Percentiles rank a stretch among this genome's conserved stretches.
These are phyloP conservation scores for Apocheima hispidaria DNA, from an alignment of 2,888 invertebrate genomes.

Conservation along the genomic window DNA sequence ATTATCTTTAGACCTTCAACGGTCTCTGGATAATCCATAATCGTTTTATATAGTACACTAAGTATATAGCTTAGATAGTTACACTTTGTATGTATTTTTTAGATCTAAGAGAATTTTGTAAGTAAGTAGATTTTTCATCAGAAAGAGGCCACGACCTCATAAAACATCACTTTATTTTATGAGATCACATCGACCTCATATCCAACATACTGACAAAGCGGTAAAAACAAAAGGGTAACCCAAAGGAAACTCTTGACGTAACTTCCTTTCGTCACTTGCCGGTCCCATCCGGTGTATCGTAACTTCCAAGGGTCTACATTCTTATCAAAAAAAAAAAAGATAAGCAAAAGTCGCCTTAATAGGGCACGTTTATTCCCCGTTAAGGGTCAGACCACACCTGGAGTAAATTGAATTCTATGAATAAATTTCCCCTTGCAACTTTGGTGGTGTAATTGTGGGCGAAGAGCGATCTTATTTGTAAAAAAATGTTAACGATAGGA, in stretches of 20 bases:
- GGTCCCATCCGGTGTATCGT: conserved; percentile 30
- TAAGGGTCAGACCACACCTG: conserved; percentile 82
- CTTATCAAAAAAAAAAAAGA: conserved; percentile 57
- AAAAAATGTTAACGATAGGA: background rate
- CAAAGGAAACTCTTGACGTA: conserved; percentile 17
- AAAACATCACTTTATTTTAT: background rate
- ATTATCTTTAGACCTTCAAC: too few relatives aligned
- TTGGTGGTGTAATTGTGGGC: conserved; percentile 27
- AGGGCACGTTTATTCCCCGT: conserved; percentile 76
- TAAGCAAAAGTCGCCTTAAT: conserved; percentile 72
- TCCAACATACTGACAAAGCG: conserved; percentile 15
- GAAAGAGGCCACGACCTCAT: background rate
- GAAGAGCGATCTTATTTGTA: conserved; percentile 30
- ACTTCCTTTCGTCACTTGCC: conserved; percentile 23
- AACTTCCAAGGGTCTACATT: conserved; percentile 29
- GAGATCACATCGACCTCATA: conserved; percentile 6
- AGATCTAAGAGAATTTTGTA: too few relatives aligned
- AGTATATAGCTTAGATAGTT: too few relatives aligned
- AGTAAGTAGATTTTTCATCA: background rate
- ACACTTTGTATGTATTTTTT: too few relatives aligned
- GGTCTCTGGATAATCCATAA: too few relatives aligned
- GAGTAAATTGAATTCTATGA: conserved; percentile 82
- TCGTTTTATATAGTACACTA: too few relatives aligned
- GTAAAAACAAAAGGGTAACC: conserved; percentile 19
- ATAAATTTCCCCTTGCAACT: conserved; percentile 65